These are phyloP conservation scores for Hystrix brachyura DNA, from an alignment of 2,113 vertebrate species.

Conservation along the genomic window DNA sequence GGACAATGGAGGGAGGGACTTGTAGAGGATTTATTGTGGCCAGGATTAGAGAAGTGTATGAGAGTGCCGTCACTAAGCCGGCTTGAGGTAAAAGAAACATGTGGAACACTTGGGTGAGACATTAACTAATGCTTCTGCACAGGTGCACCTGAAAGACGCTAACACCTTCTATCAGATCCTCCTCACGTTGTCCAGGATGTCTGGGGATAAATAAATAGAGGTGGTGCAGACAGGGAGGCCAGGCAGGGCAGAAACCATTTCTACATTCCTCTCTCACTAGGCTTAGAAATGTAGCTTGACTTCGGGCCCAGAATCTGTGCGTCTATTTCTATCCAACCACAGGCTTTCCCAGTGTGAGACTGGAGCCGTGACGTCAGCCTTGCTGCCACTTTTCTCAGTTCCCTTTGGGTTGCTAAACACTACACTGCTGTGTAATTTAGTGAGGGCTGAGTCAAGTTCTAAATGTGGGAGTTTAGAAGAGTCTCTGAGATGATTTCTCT, in stretches of 20 bases:
- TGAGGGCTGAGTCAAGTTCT: neutral
- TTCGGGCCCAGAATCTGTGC: neutral
- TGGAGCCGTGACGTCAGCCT: neutral
- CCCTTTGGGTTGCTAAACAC: neutral
- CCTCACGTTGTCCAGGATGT: slow-evolving; percentile 69
- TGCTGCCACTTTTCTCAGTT: neutral
- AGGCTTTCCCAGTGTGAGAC: neutral
- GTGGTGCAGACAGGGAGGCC: slow-evolving; percentile 29
- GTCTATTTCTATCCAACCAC: neutral
- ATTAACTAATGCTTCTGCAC: slow-evolving; percentile 84
- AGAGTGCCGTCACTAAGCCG: slow-evolving; percentile 84
- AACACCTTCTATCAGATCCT: slow-evolving; percentile 81
- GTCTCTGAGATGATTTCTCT: neutral
- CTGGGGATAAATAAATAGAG: slow-evolving; percentile 83
- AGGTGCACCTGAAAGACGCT: slow-evolving; percentile 86
- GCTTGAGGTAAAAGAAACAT: slow-evolving; percentile 86
- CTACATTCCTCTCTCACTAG: slow-evolving; percentile 44
- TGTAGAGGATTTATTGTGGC: slow-evolving; percentile 86
- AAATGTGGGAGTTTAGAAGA: neutral
- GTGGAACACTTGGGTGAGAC: slow-evolving; percentile 86
- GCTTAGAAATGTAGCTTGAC: slow-evolving; percentile 40
- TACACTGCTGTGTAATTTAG: neutral
- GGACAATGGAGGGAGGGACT: slow-evolving; percentile 85
- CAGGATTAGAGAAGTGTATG: slow-evolving; percentile 87
- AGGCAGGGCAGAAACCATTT: neutral